Evolutionary conservation across 2,888 invertebrate species (phyloP), one percentile per base, ranked within the genome.

Genomic region (Oligia latruncula): DNA sequence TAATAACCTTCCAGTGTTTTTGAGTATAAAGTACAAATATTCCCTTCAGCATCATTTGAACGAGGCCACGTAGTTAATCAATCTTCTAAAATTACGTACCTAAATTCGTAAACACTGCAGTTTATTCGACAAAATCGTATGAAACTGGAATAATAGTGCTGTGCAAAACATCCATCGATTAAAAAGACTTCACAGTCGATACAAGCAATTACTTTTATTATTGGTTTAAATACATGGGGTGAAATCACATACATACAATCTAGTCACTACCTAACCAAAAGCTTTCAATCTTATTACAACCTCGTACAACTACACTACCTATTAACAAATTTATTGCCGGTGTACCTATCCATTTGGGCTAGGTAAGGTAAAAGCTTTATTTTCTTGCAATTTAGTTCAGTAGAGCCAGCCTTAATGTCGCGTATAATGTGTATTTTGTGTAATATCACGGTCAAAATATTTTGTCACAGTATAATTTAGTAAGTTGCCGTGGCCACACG

Each of bases 401-500:
- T 82, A 81, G 83, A 89, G 71, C 71, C 85, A 66, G 64, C 85
- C 80, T 86, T 88, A 90, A 89, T 90, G 90, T 89, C 87, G 81
- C 82, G 80, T 86, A 83, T 82, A 87, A 85, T 86, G 81, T 78
- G 68, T 85, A 85, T 87, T 88, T 87, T 85, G 81, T 86, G 85
- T 87, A 78, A 85, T 84, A 88, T 88, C 85, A 89, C 88, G 87
- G 83, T 88, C 84, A 83, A 91, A 91, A 88, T 90, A 90, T 92
- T 90, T 93, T 92, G 92, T 93, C 90, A 93, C 94, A 94, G 95
- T 95, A 81, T 91, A 88, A 92, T 92, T 93, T 92, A 81, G 92
- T 90, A 90, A 88, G 91, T 90, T 92, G 93, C 87, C 90, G 93
- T 87, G 94, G 90, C 86, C 90, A 93, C 94, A 95, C 94, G 94